phyloP scores from a whole-genome alignment of 2,888 invertebrate species.

The Eupithecia abbreviata region DNA sequence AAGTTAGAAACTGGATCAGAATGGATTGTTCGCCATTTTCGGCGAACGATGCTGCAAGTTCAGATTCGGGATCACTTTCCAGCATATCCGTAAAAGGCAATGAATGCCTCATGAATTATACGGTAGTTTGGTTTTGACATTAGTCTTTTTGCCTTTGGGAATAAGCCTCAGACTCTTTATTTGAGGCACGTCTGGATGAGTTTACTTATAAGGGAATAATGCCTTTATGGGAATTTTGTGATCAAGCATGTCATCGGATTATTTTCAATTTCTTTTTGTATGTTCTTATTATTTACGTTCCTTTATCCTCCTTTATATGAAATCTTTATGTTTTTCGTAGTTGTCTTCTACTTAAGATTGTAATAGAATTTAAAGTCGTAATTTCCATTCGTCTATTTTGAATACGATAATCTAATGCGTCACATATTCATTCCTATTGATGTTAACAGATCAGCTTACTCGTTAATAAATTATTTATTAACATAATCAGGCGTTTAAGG shows the following conservation, averaged over 20 bases:
- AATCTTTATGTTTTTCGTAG: background rate
- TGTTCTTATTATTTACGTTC: background rate
- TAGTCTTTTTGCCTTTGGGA: slow-evolving; percentile 36
- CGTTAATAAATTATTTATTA: slow-evolving; percentile 3
- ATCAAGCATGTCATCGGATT: slow-evolving; percentile 25
- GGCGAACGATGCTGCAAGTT: slow-evolving; percentile 48
- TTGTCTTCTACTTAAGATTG: background rate
- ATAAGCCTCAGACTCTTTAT: slow-evolving; percentile 26
- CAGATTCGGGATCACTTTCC: slow-evolving; percentile 78
- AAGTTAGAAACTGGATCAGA: slow-evolving; percentile 73
- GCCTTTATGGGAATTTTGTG: slow-evolving; percentile 21
- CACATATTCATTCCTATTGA: slow-evolving; percentile 57
- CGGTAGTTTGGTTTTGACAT: slow-evolving; percentile 50
- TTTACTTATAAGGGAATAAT: slow-evolving; percentile 24
- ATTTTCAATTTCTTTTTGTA: slow-evolving; percentile 10
- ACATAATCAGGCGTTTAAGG: background rate
- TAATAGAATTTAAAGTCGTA: background rate
- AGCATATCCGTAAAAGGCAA: slow-evolving; percentile 71
- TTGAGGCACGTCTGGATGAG: slow-evolving; percentile 25
- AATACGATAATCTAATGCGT: slow-evolving; percentile 12
- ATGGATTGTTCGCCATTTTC: slow-evolving; percentile 63
- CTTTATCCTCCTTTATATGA: background rate
- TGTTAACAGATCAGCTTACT: slow-evolving; percentile 47
- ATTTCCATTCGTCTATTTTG: background rate
- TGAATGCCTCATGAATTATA: slow-evolving; percentile 82